These are phyloP conservation scores for Aradophagus sp. DNA, from an alignment of 1,140 invertebrate genomes.

Conservation along the genomic window DNA sequence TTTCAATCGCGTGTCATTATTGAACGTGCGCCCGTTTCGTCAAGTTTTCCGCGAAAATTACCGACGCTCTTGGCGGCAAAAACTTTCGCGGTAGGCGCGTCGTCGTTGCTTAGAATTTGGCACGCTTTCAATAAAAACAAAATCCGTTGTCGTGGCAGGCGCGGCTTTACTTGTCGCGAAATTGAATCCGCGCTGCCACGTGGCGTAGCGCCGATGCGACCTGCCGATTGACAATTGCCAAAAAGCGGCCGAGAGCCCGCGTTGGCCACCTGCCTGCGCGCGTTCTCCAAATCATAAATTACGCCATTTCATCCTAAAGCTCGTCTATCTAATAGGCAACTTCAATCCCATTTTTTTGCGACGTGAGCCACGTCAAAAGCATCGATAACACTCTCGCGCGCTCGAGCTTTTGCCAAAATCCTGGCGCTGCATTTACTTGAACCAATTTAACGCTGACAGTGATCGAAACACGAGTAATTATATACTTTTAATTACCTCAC, in stretches of 20 bases:
- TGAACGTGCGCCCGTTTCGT: too few relatives aligned
- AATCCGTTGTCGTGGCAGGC: background rate
- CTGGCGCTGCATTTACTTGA: background rate
- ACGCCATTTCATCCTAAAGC: slow-evolving; percentile 19
- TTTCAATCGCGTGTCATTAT: too few relatives aligned
- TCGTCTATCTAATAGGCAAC: slow-evolving; percentile 19
- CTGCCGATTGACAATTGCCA: slow-evolving; percentile 34
- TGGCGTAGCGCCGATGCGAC: slow-evolving; percentile 18
- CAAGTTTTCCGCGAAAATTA: too few relatives aligned
- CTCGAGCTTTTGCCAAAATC: slow-evolving; percentile 13
- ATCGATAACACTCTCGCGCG: slow-evolving; percentile 17
- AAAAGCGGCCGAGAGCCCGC: slow-evolving; percentile 15
- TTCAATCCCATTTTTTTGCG: slow-evolving; percentile 27
- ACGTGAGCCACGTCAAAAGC: slow-evolving; percentile 14
- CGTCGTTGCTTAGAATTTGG: too few relatives aligned
- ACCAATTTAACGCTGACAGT: background rate
- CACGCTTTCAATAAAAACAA: too few relatives aligned
- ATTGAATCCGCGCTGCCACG: slow-evolving; percentile 21
- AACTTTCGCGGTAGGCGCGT: too few relatives aligned
- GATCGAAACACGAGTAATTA: slow-evolving; percentile 2
- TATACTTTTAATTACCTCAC: background rate
- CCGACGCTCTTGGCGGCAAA: too few relatives aligned
- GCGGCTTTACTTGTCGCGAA: slow-evolving; percentile 13
- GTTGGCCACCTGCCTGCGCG: slow-evolving; percentile 28
- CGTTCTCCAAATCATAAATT: slow-evolving; percentile 29